Evolutionary conservation across 1,140 invertebrate genomes (phyloP), one percentile per base, ranked within the genome.

Genomic region (Chelonus insularis): DNA sequence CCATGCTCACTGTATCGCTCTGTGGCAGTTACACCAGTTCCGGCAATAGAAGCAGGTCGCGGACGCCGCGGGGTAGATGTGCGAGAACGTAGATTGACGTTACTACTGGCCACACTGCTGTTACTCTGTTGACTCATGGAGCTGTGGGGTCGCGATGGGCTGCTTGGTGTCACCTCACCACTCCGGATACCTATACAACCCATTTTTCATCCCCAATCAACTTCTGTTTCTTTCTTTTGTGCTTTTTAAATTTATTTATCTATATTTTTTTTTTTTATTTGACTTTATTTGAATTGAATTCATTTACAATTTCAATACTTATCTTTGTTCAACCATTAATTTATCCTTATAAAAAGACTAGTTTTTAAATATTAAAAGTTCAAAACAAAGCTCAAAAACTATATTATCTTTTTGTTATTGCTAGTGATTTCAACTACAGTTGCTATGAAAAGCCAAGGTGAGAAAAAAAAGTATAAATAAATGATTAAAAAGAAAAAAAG

Each of bases 11-110:
- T 81, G 72, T 82, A 75, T 80, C 73, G 77, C 67, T 84, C 83
- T 69, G 76, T 74, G 70, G 86, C 82, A 80, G 89, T 87, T 75
- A 92, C 87, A 61, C 90, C 91, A 62, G 91, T 93, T 71, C 90
- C 90, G 67, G 91, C 92, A 72, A 94, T 94, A 80, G 91, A 93
- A 69, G 89, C 88, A 65, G 93, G 92, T 59, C 92, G 84, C 47
- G 88, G 89, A 73, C 86, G 84, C 65, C 89, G 81, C 57, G 87
- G 85, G 57, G 86, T 84, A 52, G 86, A 83, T 45, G 78, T 79
- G 25, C 82, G 75, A 45, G 85, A 81, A 67, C 87, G 82, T 66
- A 85, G 72, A 83, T 78, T 85, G 72, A 81, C 83, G 72, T 78
- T 82, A 75, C 78, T 75, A 68, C 82, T 82, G 68, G 78, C 80